phyloP scores from a whole-genome alignment of 2,797 vertebrate genomes.

The Argentina silus region DNA sequence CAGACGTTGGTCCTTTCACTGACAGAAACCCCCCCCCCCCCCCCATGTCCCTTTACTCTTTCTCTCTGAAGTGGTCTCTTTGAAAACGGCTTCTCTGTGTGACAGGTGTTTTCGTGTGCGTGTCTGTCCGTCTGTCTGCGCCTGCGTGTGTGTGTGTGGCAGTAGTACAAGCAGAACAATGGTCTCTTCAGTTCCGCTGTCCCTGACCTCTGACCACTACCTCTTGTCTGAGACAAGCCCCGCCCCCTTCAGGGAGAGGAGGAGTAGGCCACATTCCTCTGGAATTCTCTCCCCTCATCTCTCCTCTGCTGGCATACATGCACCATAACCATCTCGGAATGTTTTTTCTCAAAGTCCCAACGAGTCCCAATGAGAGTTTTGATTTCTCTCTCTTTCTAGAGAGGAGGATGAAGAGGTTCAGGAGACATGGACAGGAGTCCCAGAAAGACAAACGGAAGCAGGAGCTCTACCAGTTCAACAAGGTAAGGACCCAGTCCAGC shows the following conservation, averaged over 20 bases:
- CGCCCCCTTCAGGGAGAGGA: not conserved
- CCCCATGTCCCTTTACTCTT: constrained; percentile 6
- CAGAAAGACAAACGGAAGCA: constrained; percentile 91
- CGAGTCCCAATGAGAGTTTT: not conserved
- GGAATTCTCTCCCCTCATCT: constrained; percentile 47
- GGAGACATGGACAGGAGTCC: constrained; percentile 90
- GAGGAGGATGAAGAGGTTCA: constrained; percentile 92
- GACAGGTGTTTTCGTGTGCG: constrained; percentile 65
- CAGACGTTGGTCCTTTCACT: constrained; percentile 22
- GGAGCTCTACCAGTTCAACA: constrained; percentile 96
- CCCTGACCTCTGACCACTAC: constrained; percentile 45
- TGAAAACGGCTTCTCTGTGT: constrained; percentile 29
- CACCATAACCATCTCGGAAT: constrained; percentile 4
- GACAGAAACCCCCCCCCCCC: too few species aligned
- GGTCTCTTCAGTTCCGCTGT: constrained; percentile 48
- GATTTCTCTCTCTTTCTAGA: not conserved
- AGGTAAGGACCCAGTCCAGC: constrained; percentile 76
- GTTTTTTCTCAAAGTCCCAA: not conserved
- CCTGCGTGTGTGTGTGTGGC: constrained; percentile 6
- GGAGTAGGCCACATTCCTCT: constrained; percentile 10
- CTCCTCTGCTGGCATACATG: not conserved
- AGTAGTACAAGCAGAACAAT: constrained; percentile 50
- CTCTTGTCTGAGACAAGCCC: constrained; percentile 33
- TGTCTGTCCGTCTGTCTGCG: constrained; percentile 17
- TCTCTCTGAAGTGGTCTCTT: constrained; percentile 35